Conservation (phyloP, 1,140 invertebrate genomes). For the Neodiprion virginianus region DNA sequence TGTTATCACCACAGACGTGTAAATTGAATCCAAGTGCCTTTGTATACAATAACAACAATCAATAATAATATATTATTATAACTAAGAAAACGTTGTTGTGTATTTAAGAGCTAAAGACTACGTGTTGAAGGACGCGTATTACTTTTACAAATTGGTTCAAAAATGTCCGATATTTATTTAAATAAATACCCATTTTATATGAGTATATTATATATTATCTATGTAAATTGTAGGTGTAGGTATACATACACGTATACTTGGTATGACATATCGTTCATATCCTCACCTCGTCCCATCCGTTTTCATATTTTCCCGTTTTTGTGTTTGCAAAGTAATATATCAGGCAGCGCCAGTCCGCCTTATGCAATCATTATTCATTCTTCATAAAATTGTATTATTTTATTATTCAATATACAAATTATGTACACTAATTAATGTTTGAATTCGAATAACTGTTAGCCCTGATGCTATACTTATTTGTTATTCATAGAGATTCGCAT, state of each 20-base stretch:
- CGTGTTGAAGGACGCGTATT: neutral
- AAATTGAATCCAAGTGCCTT: neutral
- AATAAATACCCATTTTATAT: neutral
- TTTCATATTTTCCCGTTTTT: no score
- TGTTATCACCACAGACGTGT: neutral
- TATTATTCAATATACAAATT: no score
- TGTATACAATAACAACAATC: neutral
- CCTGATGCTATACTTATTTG: no score
- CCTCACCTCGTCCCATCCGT: no score
- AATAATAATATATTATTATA: neutral
- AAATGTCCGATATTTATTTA: neutral
- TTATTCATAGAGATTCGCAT: no score
- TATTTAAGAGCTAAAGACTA: conserved; percentile 6
- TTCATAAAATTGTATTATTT: neutral
- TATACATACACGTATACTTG: neutral
- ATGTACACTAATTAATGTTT: no score
- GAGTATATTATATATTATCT: neutral
- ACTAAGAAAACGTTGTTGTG: neutral
- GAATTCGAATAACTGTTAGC: no score
- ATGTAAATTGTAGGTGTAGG: neutral
- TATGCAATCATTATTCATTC: neutral
- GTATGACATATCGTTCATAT: no score
- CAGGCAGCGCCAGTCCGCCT: no score
- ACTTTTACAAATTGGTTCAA: neutral
- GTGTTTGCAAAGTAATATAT: no score